phyloP scores from a whole-genome alignment of 2,888 invertebrate genomes.

The Anthophora plumipes region DNA sequence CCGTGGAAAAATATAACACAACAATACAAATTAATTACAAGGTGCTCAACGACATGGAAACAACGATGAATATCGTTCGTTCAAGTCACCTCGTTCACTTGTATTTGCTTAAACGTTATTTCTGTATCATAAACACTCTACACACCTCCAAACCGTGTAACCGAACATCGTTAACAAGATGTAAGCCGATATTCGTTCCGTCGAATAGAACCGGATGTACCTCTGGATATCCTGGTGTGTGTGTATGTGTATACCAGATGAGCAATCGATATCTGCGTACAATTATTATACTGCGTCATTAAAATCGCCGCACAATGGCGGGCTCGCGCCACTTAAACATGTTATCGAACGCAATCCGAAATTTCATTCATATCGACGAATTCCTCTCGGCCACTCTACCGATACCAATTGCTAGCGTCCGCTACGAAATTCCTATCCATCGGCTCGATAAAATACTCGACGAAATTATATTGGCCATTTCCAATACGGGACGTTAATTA shows the following conservation, averaged over 20 bases:
- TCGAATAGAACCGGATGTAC: constrained; percentile 18
- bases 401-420: not conserved
- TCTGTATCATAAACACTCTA: not conserved
- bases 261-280: constrained; percentile 54
- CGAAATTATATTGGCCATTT: not conserved
- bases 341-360: constrained; percentile 22
- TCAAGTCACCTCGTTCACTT: constrained; percentile 2
- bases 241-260: not conserved
- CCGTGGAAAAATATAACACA: not conserved
- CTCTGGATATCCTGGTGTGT: constrained; percentile 27
- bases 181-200: constrained; percentile 41
- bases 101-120: constrained; percentile 2
- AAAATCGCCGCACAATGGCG: constrained; percentile 46
- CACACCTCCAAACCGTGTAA: not conserved
- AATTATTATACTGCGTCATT: constrained; percentile 61
- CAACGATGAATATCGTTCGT: not conserved
- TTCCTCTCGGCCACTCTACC: constrained; percentile 4
- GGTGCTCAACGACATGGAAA: not conserved
- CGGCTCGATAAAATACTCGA: constrained; percentile 1
- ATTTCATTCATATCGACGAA: constrained; percentile 34
- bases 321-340: constrained; percentile 14
- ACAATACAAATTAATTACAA: constrained; percentile 20
- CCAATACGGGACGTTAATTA: not conserved
- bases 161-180: constrained; percentile 41
- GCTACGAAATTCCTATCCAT: constrained; percentile 23